phyloP scores from a whole-genome alignment of 2,113 vertebrate genomes.

The Anthoscopus minutus region DNA sequence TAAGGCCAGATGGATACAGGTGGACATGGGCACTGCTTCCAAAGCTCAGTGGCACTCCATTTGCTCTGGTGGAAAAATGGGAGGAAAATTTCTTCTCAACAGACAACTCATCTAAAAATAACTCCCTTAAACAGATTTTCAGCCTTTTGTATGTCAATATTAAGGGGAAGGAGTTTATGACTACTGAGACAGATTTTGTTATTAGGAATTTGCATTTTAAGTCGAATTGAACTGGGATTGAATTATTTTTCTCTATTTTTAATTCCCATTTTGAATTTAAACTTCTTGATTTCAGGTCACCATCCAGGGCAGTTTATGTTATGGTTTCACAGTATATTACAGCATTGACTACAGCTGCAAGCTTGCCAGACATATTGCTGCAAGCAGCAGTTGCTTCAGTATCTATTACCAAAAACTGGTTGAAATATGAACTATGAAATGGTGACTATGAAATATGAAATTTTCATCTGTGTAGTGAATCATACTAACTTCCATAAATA shows the following conservation, averaged over 20 bases:
- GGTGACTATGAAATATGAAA: neutral
- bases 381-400: neutral
- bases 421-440: neutral
- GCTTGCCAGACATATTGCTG: neutral
- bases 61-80: neutral
- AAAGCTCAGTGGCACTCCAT: neutral
- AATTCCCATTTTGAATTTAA: neutral
- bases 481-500: neutral
- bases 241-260: neutral
- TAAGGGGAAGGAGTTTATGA: neutral
- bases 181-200: neutral
- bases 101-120: conserved; percentile 6
- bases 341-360: neutral
- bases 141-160: neutral
- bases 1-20: neutral
- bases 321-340: neutral
- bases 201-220: neutral
- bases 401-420: neutral
- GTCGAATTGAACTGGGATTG: neutral
- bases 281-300: neutral
- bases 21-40: neutral
- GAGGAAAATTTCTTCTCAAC: neutral
- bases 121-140: neutral
- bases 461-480: neutral
- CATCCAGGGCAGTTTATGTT: neutral